Evolutionary conservation across 1,140 invertebrate species (phyloP), one percentile per base, ranked within the genome.

Genomic region (Pygmarrhopalites habei): DNA sequence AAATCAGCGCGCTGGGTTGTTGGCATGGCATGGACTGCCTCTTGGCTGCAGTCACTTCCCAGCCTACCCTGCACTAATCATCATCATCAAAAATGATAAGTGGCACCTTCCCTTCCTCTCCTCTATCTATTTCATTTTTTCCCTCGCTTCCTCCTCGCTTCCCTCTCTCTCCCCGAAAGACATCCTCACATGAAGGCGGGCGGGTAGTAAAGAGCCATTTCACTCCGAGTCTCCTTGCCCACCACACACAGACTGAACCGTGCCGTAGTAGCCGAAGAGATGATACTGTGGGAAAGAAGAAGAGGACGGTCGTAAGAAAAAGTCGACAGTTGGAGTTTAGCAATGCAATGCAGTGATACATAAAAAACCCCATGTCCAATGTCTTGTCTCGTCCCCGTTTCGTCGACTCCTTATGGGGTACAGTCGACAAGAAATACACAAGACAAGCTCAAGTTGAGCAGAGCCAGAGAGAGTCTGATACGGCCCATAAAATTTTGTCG

Each of bases 401-500:
- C n/a, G n/a, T n/a, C n/a, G n/a, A n/a, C n/a, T 49, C 26, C 19
- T 59, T 60, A 60, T 41, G 46, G n/a, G n/a, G n/a, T n/a, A n/a
- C n/a, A n/a, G n/a, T n/a, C n/a, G n/a, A n/a, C n/a, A n/a, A n/a
- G n/a, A n/a, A n/a, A n/a, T n/a, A n/a, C n/a, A n/a, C 46, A 51
- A 7, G 46, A 49, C 14, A 49, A 49, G 46, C 46, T 23, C 46
- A 23, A 49, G 15, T 30, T 29, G 55, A 35, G 14, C n/a, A 46
- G 28, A n/a, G n/a, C n/a, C n/a, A n/a, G n/a, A n/a, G 44, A 57
- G 25, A 44, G 30, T 59, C 55, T 49, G 64, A 60, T 65, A 65
- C 59, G 64, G 19, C 64, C 61, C 64, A 65, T 65, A 65, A 65
- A 65, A 65, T 65, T 65, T 65, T 19, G 52, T 51, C 53, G 53